phyloP scores from a whole-genome alignment of 2,888 invertebrate genomes.

The Microplitis manilae region DNA sequence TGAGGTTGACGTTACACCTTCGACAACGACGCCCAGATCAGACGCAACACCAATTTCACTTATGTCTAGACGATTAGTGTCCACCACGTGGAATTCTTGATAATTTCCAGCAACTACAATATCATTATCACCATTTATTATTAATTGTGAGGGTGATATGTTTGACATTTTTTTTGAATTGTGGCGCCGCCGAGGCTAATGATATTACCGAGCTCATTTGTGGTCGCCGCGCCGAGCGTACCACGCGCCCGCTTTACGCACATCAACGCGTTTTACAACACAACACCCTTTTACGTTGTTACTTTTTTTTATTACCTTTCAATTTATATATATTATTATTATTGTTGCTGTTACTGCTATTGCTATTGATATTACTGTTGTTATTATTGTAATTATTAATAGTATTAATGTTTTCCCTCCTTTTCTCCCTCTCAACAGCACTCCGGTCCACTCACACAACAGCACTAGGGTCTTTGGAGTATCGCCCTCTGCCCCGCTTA shows the following conservation, averaged over 20 bases:
- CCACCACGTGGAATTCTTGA: slow-evolving; percentile 15
- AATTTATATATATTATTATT: background rate
- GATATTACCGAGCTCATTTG: slow-evolving; percentile 61
- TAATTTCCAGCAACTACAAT: slow-evolving; percentile 11
- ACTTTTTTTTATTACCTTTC: slow-evolving; percentile 8
- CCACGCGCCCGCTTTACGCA: slow-evolving; percentile 62
- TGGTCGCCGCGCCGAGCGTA: slow-evolving; percentile 62
- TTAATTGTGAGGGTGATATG: slow-evolving; percentile 58
- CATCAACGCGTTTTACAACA: slow-evolving; percentile 56
- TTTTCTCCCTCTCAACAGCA: slow-evolving; percentile 4
- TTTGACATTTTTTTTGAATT: slow-evolving; percentile 65
- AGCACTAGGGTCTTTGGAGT: background rate
- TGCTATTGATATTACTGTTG: background rate
- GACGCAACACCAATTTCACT: slow-evolving; percentile 20
- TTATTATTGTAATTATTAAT: background rate
- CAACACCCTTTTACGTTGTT: slow-evolving; percentile 20
- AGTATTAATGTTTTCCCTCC: background rate
- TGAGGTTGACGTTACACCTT: slow-evolving; percentile 17
- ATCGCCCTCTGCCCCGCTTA: slow-evolving; percentile 6
- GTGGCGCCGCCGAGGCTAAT: slow-evolving; percentile 59
- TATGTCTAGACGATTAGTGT: slow-evolving; percentile 18
- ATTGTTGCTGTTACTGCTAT: background rate
- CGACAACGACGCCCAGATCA: background rate
- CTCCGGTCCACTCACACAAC: background rate
- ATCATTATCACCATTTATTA: slow-evolving; percentile 65